phyloP scores from a whole-genome alignment of 1,140 invertebrate genomes.

The Meloidogyne floridensis region DNA sequence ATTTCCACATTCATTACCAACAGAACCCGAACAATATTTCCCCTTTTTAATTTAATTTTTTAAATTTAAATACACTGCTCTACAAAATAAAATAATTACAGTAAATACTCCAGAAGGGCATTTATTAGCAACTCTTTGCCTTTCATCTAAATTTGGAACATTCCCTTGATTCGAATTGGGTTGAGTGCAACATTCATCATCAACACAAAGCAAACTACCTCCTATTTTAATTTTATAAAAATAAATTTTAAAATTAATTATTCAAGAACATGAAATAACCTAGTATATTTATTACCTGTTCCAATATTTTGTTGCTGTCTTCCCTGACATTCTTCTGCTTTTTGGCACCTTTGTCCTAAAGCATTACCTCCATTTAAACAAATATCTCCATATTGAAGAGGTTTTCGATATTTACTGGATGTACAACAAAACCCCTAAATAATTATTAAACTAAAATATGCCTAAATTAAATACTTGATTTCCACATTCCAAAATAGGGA shows the following conservation, averaged over 20 bases:
- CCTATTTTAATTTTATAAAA: not conserved
- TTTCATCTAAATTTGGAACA: not conserved
- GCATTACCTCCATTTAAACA: conserved; percentile 13
- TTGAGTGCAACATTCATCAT: conserved; percentile 16
- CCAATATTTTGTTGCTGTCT: conserved; percentile 2
- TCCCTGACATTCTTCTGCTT: not conserved
- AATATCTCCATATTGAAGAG: not conserved
- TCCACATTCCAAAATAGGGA: conserved; percentile 12
- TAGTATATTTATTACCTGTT: not conserved
- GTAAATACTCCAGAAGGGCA: not conserved
- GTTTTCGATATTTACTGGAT: conserved; percentile 1
- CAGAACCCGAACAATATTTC: not conserved
- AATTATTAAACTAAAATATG: not conserved
- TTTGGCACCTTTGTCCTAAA: not conserved
- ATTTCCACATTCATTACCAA: not conserved
- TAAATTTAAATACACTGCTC: no score
- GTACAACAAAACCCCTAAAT: conserved; percentile 7
- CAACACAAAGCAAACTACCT: not conserved
- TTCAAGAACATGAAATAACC: no score
- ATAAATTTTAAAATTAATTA: not conserved
- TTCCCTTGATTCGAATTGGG: not conserved
- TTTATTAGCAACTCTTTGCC: not conserved
- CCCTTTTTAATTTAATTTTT: not conserved
- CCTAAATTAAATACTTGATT: not conserved
- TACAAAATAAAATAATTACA: not conserved